Evolutionary conservation across 2,113 vertebrate species (phyloP), one percentile per base, ranked within the genome.

Genomic region (Cephalopholis sonnerati): DNA sequence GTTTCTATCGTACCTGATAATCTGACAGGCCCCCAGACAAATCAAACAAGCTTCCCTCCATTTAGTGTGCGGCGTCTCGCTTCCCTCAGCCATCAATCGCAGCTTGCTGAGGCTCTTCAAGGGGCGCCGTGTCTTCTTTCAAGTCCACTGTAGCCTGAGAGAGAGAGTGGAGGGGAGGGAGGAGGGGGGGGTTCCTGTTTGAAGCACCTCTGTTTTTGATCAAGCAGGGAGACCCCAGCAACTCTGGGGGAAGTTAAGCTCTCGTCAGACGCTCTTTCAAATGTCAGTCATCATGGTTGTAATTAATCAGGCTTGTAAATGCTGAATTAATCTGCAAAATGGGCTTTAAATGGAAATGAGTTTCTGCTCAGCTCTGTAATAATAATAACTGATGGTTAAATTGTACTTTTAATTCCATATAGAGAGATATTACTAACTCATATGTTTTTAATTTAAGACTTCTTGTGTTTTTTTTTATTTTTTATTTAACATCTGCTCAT

Each of bases 1-100:
- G 73, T 57, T 79, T 46, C 32, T 32, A 44, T 79, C 58, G 58
- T 75, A 84, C 54, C 72, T 85, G 50, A 58, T 76, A 62, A 75
- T 86, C 48, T 80, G 59, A 87, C 75, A 73, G 78, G 27, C 55
- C 65, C 55, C 32, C 36, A 51, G 70, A 58, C 62, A 69, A 67
- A 64, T 86, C 55, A 79, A 59, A 81, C 64, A 66, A 16, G 36
- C 63, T 27, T 74, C 53, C 44, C 44, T 54, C 41, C 59, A 59
- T 22, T 65, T 59, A 74, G 67, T 32, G 44, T 3, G 1, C 7
- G 2, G 53, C 79, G 54, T 53, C 24, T 58, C 20, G 2, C 67
- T 77, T 24, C 12, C 32, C 17, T 29, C 63, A 69, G 57, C 77
- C 12, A 8, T 67, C 72, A 79, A 2, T 72, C 20, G 5, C 57